Evolutionary conservation across 2,797 vertebrate genomes (phyloP).

Genomic region (Lithobates sylvaticus): DNA sequence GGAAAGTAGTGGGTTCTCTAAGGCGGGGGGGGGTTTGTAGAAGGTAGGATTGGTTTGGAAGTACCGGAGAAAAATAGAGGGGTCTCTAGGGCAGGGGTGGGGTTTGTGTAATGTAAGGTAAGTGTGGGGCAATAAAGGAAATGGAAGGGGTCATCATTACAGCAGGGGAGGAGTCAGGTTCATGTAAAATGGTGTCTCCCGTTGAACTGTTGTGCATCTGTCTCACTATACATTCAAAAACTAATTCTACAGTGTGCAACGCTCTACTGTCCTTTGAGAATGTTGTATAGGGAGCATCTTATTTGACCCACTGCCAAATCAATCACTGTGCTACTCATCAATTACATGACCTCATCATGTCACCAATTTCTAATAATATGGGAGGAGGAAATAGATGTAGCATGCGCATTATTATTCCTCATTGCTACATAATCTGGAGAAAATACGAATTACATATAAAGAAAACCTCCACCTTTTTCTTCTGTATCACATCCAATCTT

Average conservation of each 20-base stretch:
- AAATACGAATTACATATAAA: too few species aligned
- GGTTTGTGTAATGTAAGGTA: neutral
- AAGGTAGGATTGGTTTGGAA: neutral
- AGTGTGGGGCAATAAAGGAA: neutral
- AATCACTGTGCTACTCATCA: neutral
- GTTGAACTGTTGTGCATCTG: neutral
- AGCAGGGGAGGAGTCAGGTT: neutral
- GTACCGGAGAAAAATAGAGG: neutral
- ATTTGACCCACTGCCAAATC: neutral
- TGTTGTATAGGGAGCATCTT: too few species aligned
- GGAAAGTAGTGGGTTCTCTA: neutral
- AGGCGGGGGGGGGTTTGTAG: neutral
- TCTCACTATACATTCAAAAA: neutral
- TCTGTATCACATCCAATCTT: too few species aligned
- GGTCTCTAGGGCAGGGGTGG: neutral
- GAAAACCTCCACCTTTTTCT: too few species aligned
- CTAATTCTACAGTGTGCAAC: neutral
- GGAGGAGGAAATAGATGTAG: too few species aligned
- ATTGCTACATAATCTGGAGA: too few species aligned
- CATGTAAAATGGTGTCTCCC: too few species aligned
- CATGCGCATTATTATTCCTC: too few species aligned
- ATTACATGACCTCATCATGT: neutral
- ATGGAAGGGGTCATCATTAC: neutral
- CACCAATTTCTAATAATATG: too few species aligned
- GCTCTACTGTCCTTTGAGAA: neutral